Base-by-base conservation (phyloP, 1,140 invertebrate species). In the Leptestheria dahalacensis region DNA sequence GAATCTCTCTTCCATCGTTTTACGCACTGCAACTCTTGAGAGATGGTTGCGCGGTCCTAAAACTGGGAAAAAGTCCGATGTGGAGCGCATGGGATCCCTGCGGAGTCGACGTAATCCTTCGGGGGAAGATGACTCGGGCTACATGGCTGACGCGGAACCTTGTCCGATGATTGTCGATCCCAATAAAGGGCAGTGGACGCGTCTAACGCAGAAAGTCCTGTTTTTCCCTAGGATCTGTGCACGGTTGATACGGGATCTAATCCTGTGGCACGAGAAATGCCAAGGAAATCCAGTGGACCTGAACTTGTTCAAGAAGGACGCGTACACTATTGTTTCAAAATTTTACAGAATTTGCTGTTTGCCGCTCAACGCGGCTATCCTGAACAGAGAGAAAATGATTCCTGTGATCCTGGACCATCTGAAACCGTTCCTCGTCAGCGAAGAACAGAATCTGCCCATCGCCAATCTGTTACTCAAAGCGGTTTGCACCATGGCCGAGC, bases 401-500 rank as follows among this genome's bases (percentile, higher is more conserved):
- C 21, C 65, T 59, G 61, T 66, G 23, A 46, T 64, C 58, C 62
- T 72, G 71, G 49, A 66, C 80, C 79, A 80, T 54, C 66, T 82
- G 29, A 79, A 81, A 64, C 70, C 73, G 41, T 76, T 76, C 47
- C 70, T 78, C n/a, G 29, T 50, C 48, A 0, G 4, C 50, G 9
- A 11, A 18, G 58, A 60, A 4, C 28, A 28, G 2, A 12, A 41
- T 1, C 20, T 28, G 4, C 26, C 25, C 12, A 41, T 55, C 53
- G 12, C 26, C 4, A 26, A 55, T n/a, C 53, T 29, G 21, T 18
- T 50, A 26, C 65, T 82, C 33, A 77, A 80, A 66, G 71, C 82
- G 23, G 76, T 82, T 47, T 75, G 75, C 15, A 69, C 75, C 25
- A 64, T 81, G 50, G 77, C 78, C 2, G 72, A 72, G 10, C 75